These are phyloP conservation scores for Chamaetylas fuelleborni DNA, from an alignment of 2,113 vertebrate genomes.

Conservation along the genomic window DNA sequence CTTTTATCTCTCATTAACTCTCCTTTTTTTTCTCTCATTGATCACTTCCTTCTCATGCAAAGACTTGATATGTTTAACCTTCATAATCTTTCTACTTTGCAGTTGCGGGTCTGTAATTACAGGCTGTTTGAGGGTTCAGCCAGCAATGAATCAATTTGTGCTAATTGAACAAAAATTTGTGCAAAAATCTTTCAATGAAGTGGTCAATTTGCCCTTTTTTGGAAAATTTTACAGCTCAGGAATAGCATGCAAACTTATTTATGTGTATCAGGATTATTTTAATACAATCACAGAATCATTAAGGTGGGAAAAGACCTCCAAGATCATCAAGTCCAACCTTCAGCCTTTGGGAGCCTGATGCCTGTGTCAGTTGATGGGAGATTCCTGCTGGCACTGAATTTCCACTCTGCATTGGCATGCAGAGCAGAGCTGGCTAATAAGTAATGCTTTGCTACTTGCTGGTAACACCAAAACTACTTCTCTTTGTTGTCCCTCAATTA, in stretches of 20 bases:
- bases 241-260: background rate
- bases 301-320: background rate
- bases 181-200: background rate
- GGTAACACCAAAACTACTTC: background rate
- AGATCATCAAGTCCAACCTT: background rate
- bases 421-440: background rate
- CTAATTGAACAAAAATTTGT: slow-evolving; percentile 1
- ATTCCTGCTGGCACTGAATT: background rate
- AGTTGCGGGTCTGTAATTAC: slow-evolving; percentile 16
- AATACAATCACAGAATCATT: background rate
- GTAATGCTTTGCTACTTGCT: background rate
- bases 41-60: slow-evolving; percentile 41
- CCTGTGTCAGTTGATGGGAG: background rate
- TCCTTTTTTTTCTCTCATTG: background rate
- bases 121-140: background rate
- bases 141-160: background rate
- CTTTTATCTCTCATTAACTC: slow-evolving; percentile 37
- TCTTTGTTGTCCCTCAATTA: background rate
- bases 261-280: background rate
- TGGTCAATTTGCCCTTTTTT: background rate
- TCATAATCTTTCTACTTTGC: slow-evolving; percentile 34
- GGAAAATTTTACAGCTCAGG: background rate
- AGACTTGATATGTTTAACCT: slow-evolving; percentile 40
- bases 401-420: background rate
- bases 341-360: background rate